Conservation (phyloP, 37 sponge, comb jelly and placozoan genomes). For the Ianthella basta region DNA sequence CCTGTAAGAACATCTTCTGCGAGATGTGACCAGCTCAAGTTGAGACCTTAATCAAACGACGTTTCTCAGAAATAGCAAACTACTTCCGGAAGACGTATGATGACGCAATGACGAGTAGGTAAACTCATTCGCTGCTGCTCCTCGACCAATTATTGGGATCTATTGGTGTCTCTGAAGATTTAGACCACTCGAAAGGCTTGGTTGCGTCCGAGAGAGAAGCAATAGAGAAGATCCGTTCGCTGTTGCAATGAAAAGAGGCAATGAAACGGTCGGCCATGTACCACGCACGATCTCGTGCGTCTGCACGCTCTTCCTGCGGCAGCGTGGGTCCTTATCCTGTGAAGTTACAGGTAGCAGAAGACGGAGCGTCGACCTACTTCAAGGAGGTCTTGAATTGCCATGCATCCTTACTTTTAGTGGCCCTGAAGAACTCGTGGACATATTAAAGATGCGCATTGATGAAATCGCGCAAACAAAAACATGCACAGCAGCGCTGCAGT, state of each 20-base stretch:
- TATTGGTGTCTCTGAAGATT: no score
- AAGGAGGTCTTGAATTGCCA: conserved; percentile 45
- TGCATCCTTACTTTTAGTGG: conserved; percentile 15
- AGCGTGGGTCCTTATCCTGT: conserved; percentile 13
- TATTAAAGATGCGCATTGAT: not conserved
- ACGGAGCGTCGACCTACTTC: conserved; percentile 4
- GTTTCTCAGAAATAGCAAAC: no score
- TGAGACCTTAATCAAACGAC: no score
- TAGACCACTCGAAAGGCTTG: conserved; percentile 28
- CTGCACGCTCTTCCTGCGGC: conserved; percentile 4
- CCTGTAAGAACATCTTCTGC: no score
- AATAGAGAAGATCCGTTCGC: conserved; percentile 9
- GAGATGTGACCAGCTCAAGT: no score
- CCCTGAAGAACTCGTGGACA: conserved; percentile 3
- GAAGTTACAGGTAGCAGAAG: conserved; percentile 26
- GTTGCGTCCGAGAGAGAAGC: conserved; percentile 2
- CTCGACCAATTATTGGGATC: no score
- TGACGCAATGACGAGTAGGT: no score
- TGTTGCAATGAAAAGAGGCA: conserved; percentile 32
- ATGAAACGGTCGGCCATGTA: conserved; percentile 29
- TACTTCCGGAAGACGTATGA: no score
- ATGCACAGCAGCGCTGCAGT: no score
- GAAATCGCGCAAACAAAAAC: not conserved
- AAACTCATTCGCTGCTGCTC: no score
- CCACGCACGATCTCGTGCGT: conserved; percentile 35